Percentiles rank a stretch among this genome's conserved stretches.
Evolutionary conservation across 1,140 invertebrate genomes (phyloP).

Genomic region (Mycetomoellerius zeteki): DNA sequence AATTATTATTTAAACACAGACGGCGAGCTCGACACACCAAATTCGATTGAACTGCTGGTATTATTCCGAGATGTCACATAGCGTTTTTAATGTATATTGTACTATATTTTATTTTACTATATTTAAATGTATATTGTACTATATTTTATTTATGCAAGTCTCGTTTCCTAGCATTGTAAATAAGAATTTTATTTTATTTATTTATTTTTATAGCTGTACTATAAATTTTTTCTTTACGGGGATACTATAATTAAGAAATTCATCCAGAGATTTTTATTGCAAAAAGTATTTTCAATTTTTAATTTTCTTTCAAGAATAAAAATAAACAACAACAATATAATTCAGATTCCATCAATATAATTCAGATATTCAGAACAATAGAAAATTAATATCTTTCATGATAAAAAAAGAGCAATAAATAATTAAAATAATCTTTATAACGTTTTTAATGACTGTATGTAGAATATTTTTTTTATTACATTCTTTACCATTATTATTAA

Average conservation of each 20-base stretch:
- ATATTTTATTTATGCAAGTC: background rate
- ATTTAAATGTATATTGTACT: background rate
- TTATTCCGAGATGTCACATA: too few species aligned
- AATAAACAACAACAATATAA: background rate
- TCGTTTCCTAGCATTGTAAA: background rate
- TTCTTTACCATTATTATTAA: background rate
- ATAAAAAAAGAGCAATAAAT: background rate
- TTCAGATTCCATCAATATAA: too few species aligned
- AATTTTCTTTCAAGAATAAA: background rate
- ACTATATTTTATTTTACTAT: too few species aligned
- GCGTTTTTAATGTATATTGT: too few species aligned
- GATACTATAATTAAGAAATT: background rate
- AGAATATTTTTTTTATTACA: background rate
- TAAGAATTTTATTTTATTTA: constrained; percentile 8
- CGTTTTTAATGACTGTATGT: background rate
- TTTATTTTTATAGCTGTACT: background rate
- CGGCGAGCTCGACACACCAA: too few species aligned
- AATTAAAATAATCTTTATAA: background rate
- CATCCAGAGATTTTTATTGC: background rate
- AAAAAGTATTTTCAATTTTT: background rate
- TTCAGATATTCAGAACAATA: too few species aligned
- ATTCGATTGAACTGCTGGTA: too few species aligned
- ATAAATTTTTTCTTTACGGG: background rate
- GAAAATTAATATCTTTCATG: background rate
- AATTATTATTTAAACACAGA: too few species aligned